Evolutionary conservation across 2,797 vertebrate genomes (phyloP).

Genomic region (Florisuga fusca): DNA sequence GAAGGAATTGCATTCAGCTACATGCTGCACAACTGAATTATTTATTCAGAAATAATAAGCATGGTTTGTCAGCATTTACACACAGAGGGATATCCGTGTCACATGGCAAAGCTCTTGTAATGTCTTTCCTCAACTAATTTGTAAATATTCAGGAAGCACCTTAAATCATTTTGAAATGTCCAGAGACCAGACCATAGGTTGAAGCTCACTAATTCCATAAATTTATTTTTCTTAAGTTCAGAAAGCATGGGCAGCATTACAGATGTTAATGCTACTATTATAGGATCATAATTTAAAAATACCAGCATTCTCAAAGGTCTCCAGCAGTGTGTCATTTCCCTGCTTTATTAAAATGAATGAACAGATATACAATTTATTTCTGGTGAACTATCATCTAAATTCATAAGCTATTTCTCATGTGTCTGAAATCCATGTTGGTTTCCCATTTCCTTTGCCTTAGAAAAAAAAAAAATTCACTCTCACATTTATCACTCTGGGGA

Average conservation of each 20-base stretch:
- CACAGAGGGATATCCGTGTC: constrained; percentile 24
- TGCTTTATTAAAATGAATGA: constrained; percentile 88
- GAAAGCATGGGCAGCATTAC: constrained; percentile 71
- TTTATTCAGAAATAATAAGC: constrained; percentile 51
- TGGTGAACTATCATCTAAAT: constrained; percentile 84
- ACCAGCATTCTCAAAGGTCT: constrained; percentile 68
- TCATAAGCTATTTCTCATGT: constrained; percentile 87
- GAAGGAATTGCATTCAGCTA: constrained; percentile 23
- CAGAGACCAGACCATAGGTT: constrained; percentile 20
- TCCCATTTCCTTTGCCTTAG: constrained; percentile 77
- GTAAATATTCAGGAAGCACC: constrained; percentile 34
- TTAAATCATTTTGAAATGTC: constrained; percentile 49
- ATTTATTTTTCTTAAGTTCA: constrained; percentile 76
- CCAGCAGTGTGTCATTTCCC: constrained; percentile 70
- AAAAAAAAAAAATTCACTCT: constrained; percentile 39
- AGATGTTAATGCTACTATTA: constrained; percentile 78
- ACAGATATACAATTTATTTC: constrained; percentile 86
- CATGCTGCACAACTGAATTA: constrained; percentile 31
- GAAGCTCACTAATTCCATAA: constrained; percentile 65
- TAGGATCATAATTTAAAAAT: constrained; percentile 78
- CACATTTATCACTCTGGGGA: constrained; percentile 77
- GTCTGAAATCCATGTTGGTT: constrained; percentile 76
- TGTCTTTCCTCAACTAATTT: constrained; percentile 41
- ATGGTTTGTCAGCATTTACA: constrained; percentile 21
- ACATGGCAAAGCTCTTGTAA: constrained; percentile 21